Conservation (phyloP, 2,797 vertebrate species). For the Rhabdomys pumilio region DNA sequence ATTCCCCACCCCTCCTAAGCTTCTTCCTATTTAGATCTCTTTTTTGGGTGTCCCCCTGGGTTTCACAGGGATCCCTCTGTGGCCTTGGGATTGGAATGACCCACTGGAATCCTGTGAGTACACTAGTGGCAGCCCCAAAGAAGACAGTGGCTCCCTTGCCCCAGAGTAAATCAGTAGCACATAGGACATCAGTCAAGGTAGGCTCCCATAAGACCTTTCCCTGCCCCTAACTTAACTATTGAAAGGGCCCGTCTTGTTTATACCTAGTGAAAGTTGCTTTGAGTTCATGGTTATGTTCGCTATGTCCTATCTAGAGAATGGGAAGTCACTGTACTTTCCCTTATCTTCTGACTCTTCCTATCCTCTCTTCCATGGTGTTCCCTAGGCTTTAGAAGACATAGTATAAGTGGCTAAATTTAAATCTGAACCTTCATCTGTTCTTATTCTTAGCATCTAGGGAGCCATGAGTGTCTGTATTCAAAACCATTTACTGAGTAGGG, state of each 20-base stretch:
- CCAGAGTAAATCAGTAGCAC: background rate
- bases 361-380: background rate
- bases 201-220: background rate
- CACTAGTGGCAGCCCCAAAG: background rate
- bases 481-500: background rate
- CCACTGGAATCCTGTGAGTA: too few species aligned
- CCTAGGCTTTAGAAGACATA: background rate
- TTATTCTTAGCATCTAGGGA: background rate
- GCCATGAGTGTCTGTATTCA: background rate
- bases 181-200: background rate
- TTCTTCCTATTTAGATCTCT: background rate
- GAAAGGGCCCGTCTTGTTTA: background rate
- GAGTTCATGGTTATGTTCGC: background rate
- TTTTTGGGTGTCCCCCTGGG: background rate
- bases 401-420: background rate
- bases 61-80: background rate
- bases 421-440: background rate
- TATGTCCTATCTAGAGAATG: background rate
- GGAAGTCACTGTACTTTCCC: background rate
- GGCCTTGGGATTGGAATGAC: background rate
- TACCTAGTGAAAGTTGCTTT: background rate
- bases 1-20: background rate
- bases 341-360: background rate
- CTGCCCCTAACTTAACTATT: background rate
- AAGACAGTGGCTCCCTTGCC: background rate